These are phyloP conservation scores for Philereme vetulata DNA, from an alignment of 2,888 invertebrate genomes.

Conservation along the genomic window DNA sequence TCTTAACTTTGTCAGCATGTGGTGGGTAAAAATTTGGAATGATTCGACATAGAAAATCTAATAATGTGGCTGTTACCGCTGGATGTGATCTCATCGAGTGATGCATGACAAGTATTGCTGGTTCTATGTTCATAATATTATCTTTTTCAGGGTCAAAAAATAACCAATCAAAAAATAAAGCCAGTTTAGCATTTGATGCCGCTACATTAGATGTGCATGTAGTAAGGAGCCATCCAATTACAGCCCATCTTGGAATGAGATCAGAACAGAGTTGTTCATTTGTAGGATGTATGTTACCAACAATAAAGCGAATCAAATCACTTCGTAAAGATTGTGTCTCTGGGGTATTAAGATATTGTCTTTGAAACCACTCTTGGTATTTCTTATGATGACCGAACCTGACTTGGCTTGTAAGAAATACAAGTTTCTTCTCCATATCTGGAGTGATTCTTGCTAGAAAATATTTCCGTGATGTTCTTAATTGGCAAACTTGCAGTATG, in stretches of 20 bases:
- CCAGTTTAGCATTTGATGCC: slow-evolving; percentile 95
- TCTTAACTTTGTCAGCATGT: slow-evolving; percentile 90
- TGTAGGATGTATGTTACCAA: slow-evolving; percentile 96
- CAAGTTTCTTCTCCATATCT: slow-evolving; percentile 96
- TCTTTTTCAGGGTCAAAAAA: slow-evolving; percentile 95
- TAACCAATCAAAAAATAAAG: slow-evolving; percentile 97
- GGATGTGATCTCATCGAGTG: slow-evolving; percentile 96
- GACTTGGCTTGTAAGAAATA: slow-evolving; percentile 93
- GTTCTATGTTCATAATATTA: slow-evolving; percentile 98
- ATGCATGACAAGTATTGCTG: slow-evolving; percentile 96
- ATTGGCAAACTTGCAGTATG: slow-evolving; percentile 91
- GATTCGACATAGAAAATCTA: slow-evolving; percentile 96
- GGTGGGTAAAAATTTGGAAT: slow-evolving; percentile 94
- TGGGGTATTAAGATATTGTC: slow-evolving; percentile 94
- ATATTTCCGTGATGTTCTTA: slow-evolving; percentile 93
- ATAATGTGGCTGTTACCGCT: slow-evolving; percentile 93
- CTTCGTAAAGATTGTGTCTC: slow-evolving; percentile 96
- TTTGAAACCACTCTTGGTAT: slow-evolving; percentile 97
- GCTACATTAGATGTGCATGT: slow-evolving; percentile 95
- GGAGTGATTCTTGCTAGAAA: slow-evolving; percentile 93
- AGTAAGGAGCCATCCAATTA: slow-evolving; percentile 96
- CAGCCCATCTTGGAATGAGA: slow-evolving; percentile 97
- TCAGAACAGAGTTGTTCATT: slow-evolving; percentile 97
- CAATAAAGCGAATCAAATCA: slow-evolving; percentile 96
- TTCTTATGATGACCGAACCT: slow-evolving; percentile 95